Evolutionary conservation across 2,888 invertebrate genomes (phyloP).

Genomic region (Bugula neritina): DNA sequence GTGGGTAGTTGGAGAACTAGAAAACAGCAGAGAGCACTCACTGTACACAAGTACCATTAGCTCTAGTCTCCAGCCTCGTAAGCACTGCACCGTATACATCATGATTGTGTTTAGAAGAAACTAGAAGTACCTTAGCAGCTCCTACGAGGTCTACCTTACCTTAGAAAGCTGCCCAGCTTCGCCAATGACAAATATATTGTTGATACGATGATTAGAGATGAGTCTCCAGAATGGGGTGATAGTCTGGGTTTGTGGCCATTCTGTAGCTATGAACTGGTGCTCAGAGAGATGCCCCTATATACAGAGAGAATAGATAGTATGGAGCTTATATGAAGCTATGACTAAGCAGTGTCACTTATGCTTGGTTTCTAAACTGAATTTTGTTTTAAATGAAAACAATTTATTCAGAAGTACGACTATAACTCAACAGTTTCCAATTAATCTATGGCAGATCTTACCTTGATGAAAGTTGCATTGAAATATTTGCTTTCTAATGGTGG

Average conservation of each 20-base stretch:
- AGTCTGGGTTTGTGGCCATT: conserved; percentile 7
- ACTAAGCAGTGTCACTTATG: too few species aligned
- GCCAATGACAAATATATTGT: not conserved
- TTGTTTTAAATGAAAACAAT: too few species aligned
- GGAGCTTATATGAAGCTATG: not conserved
- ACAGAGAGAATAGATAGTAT: not conserved
- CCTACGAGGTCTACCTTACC: not conserved
- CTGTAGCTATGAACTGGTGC: not conserved
- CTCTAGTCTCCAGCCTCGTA: too few species aligned
- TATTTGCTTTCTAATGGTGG: not conserved
- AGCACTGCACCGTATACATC: too few species aligned
- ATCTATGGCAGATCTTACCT: too few species aligned
- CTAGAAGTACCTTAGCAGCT: too few species aligned
- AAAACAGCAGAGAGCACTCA: too few species aligned
- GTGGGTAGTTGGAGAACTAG: not conserved
- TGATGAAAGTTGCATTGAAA: conserved; percentile 14
- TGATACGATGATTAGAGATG: not conserved
- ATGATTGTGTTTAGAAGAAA: too few species aligned
- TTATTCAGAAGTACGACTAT: too few species aligned
- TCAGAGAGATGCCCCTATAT: not conserved
- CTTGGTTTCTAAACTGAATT: too few species aligned
- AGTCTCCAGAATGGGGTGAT: conserved; percentile 14
- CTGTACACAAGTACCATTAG: too few species aligned
- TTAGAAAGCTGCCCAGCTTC: not conserved
- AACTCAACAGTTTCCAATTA: too few species aligned